Base-by-base conservation (phyloP, 2,888 invertebrate species). In the Apocheima hispidaria region DNA sequence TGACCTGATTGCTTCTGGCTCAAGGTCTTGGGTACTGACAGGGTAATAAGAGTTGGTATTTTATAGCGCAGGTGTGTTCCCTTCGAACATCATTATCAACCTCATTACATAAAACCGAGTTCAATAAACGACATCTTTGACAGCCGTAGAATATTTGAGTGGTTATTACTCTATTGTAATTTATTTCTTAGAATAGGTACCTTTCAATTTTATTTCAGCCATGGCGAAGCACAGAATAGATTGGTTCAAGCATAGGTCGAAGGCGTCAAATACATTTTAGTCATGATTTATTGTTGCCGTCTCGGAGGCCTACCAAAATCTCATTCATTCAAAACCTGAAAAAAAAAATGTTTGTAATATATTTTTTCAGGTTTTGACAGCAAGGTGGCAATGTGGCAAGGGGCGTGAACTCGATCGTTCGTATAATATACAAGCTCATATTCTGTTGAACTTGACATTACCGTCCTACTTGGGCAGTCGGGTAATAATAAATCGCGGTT, bases 1-100 rank as follows among this genome's bases (percentile, higher is more conserved):
- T 54, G 60, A 54, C 60, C 53, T 30, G 60, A 18, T 23, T 53
- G 36, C 52, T 35, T 4, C 21, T n/a, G 9, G 49, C 49, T 4
- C 49, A 21, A 49, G 35, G 49, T 33, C 35, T 35, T 14, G 35
- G 20, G 30, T 20, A 26, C n/a, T n/a, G n/a, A n/a, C n/a, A n/a
- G n/a, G n/a, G n/a, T n/a, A n/a, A n/a, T n/a, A n/a, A n/a, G n/a
- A n/a, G n/a, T n/a, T n/a, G n/a, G n/a, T n/a, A n/a, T n/a, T n/a
- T n/a, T n/a, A n/a, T n/a, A n/a, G n/a, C 21, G 36, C 4, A 23
- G n/a, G 20, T 20, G 49, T 49, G 49, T 23, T 33, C 21, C 23
- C 49, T 30, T 14, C 10, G 23, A 35, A 20, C 7, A 35, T 6
- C 4, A 35, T 21, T 33, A 48, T 20, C 5, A 28, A 23, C n/a